These are phyloP conservation scores for Cromileptes altivelis DNA, from an alignment of 2,113 vertebrate species.

Conservation along the genomic window DNA sequence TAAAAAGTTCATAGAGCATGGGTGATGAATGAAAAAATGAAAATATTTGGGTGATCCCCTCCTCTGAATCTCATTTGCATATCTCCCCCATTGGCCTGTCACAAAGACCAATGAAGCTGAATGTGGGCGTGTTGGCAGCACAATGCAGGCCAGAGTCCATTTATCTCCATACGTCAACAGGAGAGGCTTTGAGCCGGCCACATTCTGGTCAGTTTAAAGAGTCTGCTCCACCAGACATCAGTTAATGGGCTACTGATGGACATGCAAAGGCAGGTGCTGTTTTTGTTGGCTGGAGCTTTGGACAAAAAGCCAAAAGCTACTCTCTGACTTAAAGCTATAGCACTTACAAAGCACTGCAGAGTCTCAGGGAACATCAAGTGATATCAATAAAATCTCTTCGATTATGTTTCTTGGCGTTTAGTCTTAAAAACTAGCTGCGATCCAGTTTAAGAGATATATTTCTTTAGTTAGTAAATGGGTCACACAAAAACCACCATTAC, in stretches of 20 bases:
- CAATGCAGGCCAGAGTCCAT: conserved; percentile 78
- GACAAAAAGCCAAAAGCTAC: conserved; percentile 54
- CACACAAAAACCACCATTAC: not conserved
- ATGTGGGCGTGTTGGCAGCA: conserved; percentile 72
- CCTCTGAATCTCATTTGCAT: conserved; percentile 71
- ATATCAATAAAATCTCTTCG: not conserved
- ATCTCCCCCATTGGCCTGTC: conserved; percentile 63
- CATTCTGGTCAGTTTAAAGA: conserved; percentile 72
- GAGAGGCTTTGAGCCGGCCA: conserved; percentile 64
- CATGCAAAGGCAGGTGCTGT: conserved; percentile 77
- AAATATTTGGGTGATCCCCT: conserved; percentile 31
- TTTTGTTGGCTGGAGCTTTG: conserved; percentile 57
- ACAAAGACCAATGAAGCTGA: conserved; percentile 77
- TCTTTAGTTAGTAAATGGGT: not conserved
- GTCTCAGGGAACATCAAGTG: not conserved
- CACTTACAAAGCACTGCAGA: conserved; percentile 19
- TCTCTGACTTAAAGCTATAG: conserved; percentile 36
- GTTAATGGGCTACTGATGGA: conserved; percentile 80
- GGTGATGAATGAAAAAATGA: conserved; percentile 30
- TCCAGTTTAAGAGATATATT: not conserved
- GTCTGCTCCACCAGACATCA: conserved; percentile 67
- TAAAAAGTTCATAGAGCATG: not conserved
- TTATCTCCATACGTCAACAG: conserved; percentile 81
- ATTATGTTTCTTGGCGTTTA: not conserved
- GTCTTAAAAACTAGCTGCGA: not conserved